Base-by-base conservation (phyloP, 1,140 invertebrate species). In the Drosophila saltans region DNA sequence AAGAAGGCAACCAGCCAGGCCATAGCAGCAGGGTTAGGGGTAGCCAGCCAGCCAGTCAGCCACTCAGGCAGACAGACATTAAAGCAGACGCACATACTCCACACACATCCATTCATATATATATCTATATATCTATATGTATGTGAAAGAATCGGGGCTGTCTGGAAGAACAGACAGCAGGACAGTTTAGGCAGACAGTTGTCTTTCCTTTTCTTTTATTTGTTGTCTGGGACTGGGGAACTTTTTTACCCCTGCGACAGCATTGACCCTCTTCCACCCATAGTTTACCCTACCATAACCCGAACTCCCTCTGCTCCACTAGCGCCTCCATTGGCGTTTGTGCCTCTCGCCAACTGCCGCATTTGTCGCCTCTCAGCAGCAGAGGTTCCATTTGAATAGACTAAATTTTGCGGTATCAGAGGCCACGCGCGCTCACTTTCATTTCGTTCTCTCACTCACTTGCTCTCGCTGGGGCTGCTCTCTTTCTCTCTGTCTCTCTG, bases 141-240 rank as follows among this genome's bases (percentile, higher is more conserved):
- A 33, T 26, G 7, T 52, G 8, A 48, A 60, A 41, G 59, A 24
- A 55, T 8, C 30, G 48, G 43, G 43, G n/a, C 63, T 65, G 16
- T 36, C 30, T 39, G 63, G 63, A 48, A 39, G 30, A 30, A 56
- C 39, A 74, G 48, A 36, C 16, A 58, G 9, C 24, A 6, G 48
- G 10, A 48, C 48, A 65, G 41, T 39, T 48, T 26, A 56, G 52
- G 48, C 66, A 78, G 52, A 78, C 64, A 75, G 57, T 73, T 77
- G 63, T 60, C 73, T 66, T 60, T 72, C 70, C 74, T 66, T 60
- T 72, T 73, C 74, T 66, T 83, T 79, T 62, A 62, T 68, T 70
- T 75, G 52, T 75, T 75, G 75, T 82, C 71, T 81, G 78, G 41
- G 52, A 58, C 36, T 30, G 11, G 33, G 11, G 33, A 36, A 36